Conservation (phyloP, 1,140 invertebrate species). For the Drosophila pruinosa region DNA sequence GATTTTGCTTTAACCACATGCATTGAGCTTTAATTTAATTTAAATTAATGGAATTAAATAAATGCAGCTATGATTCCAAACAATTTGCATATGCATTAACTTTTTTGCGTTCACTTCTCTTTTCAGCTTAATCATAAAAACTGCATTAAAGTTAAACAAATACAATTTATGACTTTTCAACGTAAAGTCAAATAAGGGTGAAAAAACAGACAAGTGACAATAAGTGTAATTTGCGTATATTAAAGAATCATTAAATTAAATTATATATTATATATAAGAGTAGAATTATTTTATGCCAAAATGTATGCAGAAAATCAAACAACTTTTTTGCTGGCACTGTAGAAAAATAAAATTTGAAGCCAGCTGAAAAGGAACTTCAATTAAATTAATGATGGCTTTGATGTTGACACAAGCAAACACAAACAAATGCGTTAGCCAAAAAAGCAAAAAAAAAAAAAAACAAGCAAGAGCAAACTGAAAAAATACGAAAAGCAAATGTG, state of each 20-base stretch:
- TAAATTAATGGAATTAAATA: not conserved
- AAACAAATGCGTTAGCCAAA: constrained; percentile 22
- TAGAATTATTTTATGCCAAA: not conserved
- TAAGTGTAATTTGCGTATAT: not conserved
- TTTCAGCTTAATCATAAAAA: not conserved
- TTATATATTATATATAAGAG: constrained; percentile 1
- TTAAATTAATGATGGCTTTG: constrained; percentile 72
- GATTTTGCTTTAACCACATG: not conserved
- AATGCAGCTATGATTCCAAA: not conserved
- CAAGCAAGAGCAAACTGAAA: not conserved
- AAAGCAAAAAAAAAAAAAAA: constrained; percentile 1
- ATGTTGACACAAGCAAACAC: constrained; percentile 31
- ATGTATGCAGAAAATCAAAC: constrained; percentile 32
- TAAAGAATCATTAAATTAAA: not conserved
- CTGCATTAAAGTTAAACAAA: not conserved
- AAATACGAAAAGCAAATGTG: constrained; percentile 26
- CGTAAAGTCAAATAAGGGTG: not conserved
- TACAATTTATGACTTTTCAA: not conserved
- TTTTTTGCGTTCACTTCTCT: not conserved
- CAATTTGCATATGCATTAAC: not conserved
- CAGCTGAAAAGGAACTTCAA: constrained; percentile 44
- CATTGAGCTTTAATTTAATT: not conserved
- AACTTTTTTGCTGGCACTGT: constrained; percentile 1
- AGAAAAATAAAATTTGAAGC: constrained; percentile 16
- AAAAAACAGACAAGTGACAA: not conserved